phyloP scores from a whole-genome alignment of 2,113 vertebrate genomes.

The Cheirogaleus medius region DNA sequence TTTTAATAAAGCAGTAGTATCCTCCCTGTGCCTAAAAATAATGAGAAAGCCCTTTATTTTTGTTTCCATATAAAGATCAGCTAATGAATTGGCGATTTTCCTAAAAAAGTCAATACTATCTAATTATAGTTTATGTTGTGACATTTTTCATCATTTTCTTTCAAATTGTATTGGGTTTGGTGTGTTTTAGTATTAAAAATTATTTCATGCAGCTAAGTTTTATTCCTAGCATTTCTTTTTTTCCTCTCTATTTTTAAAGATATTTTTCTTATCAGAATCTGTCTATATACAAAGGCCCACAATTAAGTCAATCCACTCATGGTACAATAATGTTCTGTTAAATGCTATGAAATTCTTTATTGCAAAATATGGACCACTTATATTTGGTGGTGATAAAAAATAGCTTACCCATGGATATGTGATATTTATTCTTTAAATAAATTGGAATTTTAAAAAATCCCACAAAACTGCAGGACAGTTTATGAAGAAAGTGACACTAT shows the following conservation, averaged over 20 bases:
- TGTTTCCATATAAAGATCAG: not conserved
- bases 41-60: not conserved
- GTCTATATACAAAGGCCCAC: not conserved
- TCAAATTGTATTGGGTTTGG: not conserved
- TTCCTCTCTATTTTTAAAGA: not conserved
- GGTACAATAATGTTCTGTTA: not conserved
- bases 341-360: not conserved
- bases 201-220: not conserved
- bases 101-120: not conserved
- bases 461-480: conserved; percentile 73
- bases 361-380: conserved; percentile 18
- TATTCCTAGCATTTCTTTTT: not conserved
- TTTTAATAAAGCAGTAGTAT: not conserved
- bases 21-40: not conserved
- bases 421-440: conserved; percentile 63
- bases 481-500: conserved; percentile 26
- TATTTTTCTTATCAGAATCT: not conserved
- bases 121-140: not conserved
- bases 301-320: not conserved
- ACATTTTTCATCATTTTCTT: not conserved
- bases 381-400: not conserved
- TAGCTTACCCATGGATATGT: not conserved
- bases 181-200: not conserved
- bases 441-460: conserved; percentile 3
- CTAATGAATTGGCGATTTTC: not conserved